Conservation (phyloP, 2,888 invertebrate genomes). For the Gymnocheta viridis region DNA sequence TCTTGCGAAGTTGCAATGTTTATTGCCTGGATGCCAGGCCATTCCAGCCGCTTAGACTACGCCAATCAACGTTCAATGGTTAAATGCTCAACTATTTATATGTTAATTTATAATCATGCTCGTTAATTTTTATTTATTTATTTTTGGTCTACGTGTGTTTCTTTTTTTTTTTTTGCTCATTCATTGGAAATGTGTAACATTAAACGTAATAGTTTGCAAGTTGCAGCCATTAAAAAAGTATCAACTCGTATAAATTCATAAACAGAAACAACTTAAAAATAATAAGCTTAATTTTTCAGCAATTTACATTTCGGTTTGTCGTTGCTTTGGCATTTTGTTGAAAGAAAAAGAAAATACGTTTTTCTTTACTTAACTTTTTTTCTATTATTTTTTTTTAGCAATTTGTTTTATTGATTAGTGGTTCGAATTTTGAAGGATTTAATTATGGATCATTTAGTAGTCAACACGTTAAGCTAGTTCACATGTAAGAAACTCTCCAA, state of each 20-base stretch:
- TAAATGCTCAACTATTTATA: slow-evolving; percentile 56
- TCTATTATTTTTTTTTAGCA: slow-evolving; percentile 29
- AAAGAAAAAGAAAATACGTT: slow-evolving; percentile 1
- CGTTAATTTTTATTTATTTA: slow-evolving; percentile 39
- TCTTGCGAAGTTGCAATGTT: slow-evolving; percentile 11
- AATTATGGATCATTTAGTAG: slow-evolving; percentile 65
- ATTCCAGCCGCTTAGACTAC: not conserved
- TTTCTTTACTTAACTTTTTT: no score
- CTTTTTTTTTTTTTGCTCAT: not conserved
- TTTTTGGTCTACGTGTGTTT: not conserved
- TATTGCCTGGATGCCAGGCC: slow-evolving; percentile 15
- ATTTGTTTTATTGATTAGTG: slow-evolving; percentile 63
- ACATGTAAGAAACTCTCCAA: slow-evolving; percentile 13
- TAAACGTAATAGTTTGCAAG: slow-evolving; percentile 59
- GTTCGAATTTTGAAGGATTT: slow-evolving; percentile 69
- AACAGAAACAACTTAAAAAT: slow-evolving; percentile 15
- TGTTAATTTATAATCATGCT: slow-evolving; percentile 65
- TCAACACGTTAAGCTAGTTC: slow-evolving; percentile 63
- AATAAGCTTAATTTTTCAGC: slow-evolving; percentile 51
- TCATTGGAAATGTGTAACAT: slow-evolving; percentile 52
- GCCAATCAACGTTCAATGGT: slow-evolving; percentile 39
- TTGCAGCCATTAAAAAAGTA: slow-evolving; percentile 52
- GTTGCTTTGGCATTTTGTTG: slow-evolving; percentile 40
- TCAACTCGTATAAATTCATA: slow-evolving; percentile 38
- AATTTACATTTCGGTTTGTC: slow-evolving; percentile 56